phyloP scores from a whole-genome alignment of 2,113 vertebrate species.

The Ailurus styani region DNA sequence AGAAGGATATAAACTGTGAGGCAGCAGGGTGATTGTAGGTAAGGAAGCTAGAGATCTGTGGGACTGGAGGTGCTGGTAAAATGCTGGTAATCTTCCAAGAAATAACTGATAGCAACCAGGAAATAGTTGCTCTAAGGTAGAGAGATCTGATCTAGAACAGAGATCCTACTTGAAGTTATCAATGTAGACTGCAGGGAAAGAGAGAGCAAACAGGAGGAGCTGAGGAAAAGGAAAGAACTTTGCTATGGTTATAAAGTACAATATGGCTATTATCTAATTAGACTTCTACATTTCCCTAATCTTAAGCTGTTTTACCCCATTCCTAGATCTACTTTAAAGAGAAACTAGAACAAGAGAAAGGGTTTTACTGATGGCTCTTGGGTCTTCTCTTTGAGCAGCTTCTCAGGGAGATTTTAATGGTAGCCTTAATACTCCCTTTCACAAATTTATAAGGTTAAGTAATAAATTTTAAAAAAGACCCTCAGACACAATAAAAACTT shows the following conservation, averaged over 20 bases:
- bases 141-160: background rate
- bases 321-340: background rate
- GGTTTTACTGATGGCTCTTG: background rate
- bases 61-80: background rate
- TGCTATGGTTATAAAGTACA: background rate
- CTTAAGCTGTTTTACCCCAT: background rate
- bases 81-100: background rate
- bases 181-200: background rate
- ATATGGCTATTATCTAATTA: background rate
- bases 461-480: background rate
- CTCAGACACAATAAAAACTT: background rate
- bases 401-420: background rate
- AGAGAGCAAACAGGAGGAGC: background rate
- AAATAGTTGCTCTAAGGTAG: background rate
- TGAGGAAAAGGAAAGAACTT: background rate
- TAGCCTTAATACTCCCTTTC: background rate
- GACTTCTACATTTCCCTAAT: background rate
- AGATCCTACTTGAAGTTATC: background rate
- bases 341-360: background rate
- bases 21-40: background rate
- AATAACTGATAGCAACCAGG: background rate
- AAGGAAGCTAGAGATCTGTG: background rate
- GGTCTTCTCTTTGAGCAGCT: slow-evolving; percentile 1
- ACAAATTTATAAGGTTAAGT: slow-evolving; percentile 1
- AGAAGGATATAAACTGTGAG: background rate